Evolutionary conservation across 2,113 vertebrate genomes (phyloP).

Genomic region (Rhabdornis inornatus): DNA sequence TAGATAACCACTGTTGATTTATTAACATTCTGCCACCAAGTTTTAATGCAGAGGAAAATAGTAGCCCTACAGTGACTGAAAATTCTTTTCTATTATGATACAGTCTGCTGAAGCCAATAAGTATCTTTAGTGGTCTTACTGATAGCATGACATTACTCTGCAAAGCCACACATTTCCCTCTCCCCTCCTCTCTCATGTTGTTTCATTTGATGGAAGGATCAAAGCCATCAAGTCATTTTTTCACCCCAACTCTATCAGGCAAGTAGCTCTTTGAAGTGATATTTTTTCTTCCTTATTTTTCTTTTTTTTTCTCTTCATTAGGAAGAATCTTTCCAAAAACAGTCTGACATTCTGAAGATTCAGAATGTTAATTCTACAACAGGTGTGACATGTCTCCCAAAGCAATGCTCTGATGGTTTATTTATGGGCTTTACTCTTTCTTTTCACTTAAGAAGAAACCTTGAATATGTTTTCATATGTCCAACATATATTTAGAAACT

Average conservation of each 20-base stretch:
- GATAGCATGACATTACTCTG: background rate
- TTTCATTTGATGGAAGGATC: conserved; percentile 61
- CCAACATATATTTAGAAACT: conserved; percentile 31
- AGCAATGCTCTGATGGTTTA: conserved; percentile 36
- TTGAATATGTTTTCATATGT: conserved; percentile 35
- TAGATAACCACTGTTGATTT: background rate
- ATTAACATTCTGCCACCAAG: background rate
- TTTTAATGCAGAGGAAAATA: background rate
- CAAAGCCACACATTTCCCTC: background rate
- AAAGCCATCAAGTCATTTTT: conserved; percentile 56
- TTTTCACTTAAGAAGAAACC: conserved; percentile 40
- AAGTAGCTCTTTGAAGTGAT: conserved; percentile 64
- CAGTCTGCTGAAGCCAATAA: background rate
- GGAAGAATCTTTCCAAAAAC: conserved; percentile 33
- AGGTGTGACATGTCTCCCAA: conserved; percentile 12
- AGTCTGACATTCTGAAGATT: conserved; percentile 30
- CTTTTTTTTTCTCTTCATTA: background rate
- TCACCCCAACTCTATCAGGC: conserved; percentile 26
- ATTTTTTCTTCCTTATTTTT: background rate
- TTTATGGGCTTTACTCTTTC: conserved; percentile 25
- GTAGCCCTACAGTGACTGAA: background rate
- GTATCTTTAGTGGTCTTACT: background rate
- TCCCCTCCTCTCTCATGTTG: conserved; percentile 2
- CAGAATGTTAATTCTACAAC: conserved; percentile 27
- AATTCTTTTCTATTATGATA: background rate